phyloP scores from a whole-genome alignment of 2,113 vertebrate species.

The Pygoscelis adeliae region DNA sequence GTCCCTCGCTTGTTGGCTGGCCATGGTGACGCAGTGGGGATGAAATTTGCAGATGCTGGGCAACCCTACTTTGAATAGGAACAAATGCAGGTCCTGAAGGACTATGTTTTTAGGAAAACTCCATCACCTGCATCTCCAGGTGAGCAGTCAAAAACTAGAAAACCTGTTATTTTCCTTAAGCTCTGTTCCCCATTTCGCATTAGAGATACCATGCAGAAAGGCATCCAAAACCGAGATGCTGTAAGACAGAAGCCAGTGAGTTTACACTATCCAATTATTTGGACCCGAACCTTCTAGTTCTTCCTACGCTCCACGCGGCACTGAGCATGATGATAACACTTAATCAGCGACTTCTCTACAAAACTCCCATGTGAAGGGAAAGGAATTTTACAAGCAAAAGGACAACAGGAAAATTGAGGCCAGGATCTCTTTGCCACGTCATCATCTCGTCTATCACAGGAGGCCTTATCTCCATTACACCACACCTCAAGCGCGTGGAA shows the following conservation, averaged over 20 bases:
- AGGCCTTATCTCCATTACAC: background rate
- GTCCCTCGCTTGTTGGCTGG: background rate
- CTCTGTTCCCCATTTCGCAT: accelerated
- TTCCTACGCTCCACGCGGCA: background rate
- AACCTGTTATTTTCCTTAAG: background rate
- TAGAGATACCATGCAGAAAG: background rate
- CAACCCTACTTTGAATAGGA: background rate
- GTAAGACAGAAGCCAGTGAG: background rate
- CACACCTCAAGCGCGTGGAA: background rate
- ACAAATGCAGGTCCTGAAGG: background rate
- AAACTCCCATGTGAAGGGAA: background rate
- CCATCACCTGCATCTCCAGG: background rate
- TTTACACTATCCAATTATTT: background rate
- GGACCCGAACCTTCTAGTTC: background rate
- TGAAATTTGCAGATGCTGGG: background rate
- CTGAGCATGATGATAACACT: background rate
- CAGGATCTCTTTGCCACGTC: background rate
- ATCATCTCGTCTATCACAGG: background rate
- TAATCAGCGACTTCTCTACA: background rate
- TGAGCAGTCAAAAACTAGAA: background rate
- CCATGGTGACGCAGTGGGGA: background rate
- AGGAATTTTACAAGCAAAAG: background rate
- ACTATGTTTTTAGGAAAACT: background rate
- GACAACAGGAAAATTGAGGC: background rate
- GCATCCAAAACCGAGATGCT: background rate